A percentile compares a stretch with the other conserved stretches of the same genome.
These are phyloP conservation scores for Aproaerema taeniolella DNA, from an alignment of 2,888 invertebrate species.

Conservation along the genomic window DNA sequence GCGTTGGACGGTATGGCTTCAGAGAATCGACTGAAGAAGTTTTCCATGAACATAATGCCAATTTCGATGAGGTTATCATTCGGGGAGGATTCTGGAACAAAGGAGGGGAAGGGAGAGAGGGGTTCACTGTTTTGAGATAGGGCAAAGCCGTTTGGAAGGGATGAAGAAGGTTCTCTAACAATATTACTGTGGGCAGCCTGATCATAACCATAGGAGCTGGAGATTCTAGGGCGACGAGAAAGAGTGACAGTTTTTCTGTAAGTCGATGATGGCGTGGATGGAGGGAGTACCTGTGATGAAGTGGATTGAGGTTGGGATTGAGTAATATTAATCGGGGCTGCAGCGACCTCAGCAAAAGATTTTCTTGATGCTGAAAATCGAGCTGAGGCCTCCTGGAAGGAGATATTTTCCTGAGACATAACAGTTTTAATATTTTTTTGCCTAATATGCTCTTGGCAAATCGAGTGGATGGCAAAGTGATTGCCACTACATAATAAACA, in stretches of 20 bases:
- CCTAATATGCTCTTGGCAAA: slow-evolving; percentile 18
- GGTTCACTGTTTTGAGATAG: no score
- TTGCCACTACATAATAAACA: slow-evolving; percentile 17
- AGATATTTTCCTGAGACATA: slow-evolving; percentile 20
- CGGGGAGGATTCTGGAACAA: neutral
- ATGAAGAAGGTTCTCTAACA: neutral
- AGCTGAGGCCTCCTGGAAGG: slow-evolving; percentile 18
- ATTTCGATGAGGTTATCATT: neutral
- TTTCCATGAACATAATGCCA: neutral
- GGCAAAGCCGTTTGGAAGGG: neutral
- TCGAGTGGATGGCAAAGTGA: slow-evolving; percentile 16
- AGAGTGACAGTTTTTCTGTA: slow-evolving; percentile 2
- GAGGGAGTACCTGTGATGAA: slow-evolving; percentile 3
- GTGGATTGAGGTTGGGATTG: neutral
- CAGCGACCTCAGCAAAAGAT: neutral
- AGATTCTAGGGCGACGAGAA: neutral
- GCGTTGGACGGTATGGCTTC: neutral
- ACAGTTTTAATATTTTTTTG: slow-evolving; percentile 20
- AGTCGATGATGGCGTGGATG: neutral
- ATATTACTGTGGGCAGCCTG: neutral
- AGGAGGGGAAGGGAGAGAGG: neutral
- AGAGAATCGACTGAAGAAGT: neutral
- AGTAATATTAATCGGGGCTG: neutral
- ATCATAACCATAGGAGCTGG: neutral
- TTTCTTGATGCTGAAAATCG: neutral